These are phyloP conservation scores for Ochotona princeps DNA, from an alignment of 2,113 vertebrate genomes.

Conservation along the genomic window DNA sequence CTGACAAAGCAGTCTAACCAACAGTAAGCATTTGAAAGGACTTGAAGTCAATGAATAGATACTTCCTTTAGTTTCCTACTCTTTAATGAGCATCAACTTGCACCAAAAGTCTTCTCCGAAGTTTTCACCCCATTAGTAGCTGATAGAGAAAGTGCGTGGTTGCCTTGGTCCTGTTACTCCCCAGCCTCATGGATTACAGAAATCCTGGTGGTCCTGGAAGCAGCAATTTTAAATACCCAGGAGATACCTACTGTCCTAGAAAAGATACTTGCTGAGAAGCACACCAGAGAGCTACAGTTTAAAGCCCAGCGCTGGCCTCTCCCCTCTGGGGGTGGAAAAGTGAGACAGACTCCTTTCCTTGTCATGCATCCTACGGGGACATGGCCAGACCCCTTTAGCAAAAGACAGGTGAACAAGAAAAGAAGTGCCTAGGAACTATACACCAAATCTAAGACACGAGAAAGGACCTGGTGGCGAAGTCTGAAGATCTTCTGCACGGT, in stretches of 20 bases:
- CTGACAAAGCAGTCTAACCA: not conserved
- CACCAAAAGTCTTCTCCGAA: not conserved
- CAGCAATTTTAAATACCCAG: not conserved
- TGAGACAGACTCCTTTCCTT: no score
- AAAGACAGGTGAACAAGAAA: no score
- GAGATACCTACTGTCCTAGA: not conserved
- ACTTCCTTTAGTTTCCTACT: not conserved
- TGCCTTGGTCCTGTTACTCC: not conserved
- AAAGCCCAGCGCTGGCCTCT: not conserved
- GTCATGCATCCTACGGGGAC: no score
- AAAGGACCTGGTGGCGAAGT: no score
- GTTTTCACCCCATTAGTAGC: not conserved
- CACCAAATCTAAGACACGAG: no score
- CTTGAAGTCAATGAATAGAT: not conserved
- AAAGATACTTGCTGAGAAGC: not conserved
- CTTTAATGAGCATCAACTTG: conserved; percentile 23
- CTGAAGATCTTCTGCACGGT: no score
- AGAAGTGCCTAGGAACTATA: no score
- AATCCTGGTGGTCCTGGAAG: not conserved
- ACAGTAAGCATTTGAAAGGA: not conserved
- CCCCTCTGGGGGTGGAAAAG: no score
- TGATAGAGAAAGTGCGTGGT: not conserved
- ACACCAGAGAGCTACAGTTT: not conserved
- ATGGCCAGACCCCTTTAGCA: no score
- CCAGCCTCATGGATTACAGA: not conserved